These are phyloP conservation scores for Alfaro cultratus DNA, from an alignment of 2,797 vertebrate species.

Conservation along the genomic window DNA sequence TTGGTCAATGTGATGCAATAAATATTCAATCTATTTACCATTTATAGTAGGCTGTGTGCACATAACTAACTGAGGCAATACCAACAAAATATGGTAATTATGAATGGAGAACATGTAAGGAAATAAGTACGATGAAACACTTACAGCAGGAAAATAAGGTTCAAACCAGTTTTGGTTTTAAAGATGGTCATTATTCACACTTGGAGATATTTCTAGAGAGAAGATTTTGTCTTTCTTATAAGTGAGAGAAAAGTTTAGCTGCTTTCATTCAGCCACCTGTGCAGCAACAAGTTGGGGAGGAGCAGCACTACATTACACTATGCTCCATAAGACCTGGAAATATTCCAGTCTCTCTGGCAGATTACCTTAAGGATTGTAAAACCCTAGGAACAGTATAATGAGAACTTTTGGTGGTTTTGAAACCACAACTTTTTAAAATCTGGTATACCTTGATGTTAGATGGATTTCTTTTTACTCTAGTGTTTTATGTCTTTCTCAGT, in stretches of 20 bases:
- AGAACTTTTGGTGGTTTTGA: background rate
- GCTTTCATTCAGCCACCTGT: background rate
- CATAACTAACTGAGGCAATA: background rate
- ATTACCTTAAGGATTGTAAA: background rate
- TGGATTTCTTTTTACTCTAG: background rate
- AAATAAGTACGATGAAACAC: background rate
- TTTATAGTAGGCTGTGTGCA: background rate
- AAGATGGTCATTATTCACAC: background rate
- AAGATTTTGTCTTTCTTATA: background rate
- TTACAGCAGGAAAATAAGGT: too few species aligned
- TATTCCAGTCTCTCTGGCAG: background rate
- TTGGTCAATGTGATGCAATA: background rate
- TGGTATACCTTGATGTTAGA: background rate
- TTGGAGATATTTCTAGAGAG: background rate
- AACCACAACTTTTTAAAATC: background rate
- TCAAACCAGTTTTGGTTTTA: too few species aligned
- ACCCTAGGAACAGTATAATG: background rate
- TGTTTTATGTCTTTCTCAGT: conserved; percentile 13
- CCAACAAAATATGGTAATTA: background rate
- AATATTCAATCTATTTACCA: background rate
- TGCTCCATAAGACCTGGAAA: background rate
- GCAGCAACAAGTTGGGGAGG: background rate
- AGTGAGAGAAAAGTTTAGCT: background rate
- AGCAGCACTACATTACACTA: background rate
- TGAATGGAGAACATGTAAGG: background rate